Conservation (phyloP, 2,888 invertebrate species). For the Leptopilina drosophilae region DNA sequence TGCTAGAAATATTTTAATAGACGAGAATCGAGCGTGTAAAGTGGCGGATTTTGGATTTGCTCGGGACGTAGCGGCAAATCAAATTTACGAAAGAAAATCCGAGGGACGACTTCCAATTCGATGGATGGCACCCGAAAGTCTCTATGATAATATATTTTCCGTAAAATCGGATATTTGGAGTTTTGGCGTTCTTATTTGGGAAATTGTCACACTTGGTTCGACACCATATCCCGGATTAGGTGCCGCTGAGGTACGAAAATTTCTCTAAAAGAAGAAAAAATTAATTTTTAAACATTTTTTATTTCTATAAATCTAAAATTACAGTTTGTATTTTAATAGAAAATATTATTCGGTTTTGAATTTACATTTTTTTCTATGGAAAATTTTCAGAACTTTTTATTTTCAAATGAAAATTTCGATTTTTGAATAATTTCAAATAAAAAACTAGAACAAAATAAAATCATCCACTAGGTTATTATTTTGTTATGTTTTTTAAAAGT, state of each 20-base stretch:
- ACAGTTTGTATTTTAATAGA: too few species aligned
- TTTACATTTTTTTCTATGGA: too few species aligned
- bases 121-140: conserved; percentile 98
- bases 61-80: conserved; percentile 91
- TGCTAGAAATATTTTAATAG: conserved; percentile 91
- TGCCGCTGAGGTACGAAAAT: conserved; percentile 86
- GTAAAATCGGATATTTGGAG: conserved; percentile 98
- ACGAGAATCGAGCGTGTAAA: conserved; percentile 92
- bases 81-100: conserved; percentile 91
- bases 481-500: background rate
- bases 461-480: too few species aligned
- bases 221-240: conserved; percentile 96
- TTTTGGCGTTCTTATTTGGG: conserved; percentile 96
- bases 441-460: too few species aligned
- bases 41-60: conserved; percentile 97
- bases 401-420: too few species aligned
- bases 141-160: conserved; percentile 95
- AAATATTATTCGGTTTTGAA: too few species aligned
- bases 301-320: background rate
- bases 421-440: too few species aligned
- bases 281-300: background rate
- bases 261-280: conserved; percentile 18
- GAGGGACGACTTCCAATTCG: conserved; percentile 84
- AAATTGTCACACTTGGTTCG: conserved; percentile 95
- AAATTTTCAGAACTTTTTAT: too few species aligned